These are phyloP conservation scores for Brenthis ino DNA, from an alignment of 2,888 invertebrate genomes.

Conservation along the genomic window DNA sequence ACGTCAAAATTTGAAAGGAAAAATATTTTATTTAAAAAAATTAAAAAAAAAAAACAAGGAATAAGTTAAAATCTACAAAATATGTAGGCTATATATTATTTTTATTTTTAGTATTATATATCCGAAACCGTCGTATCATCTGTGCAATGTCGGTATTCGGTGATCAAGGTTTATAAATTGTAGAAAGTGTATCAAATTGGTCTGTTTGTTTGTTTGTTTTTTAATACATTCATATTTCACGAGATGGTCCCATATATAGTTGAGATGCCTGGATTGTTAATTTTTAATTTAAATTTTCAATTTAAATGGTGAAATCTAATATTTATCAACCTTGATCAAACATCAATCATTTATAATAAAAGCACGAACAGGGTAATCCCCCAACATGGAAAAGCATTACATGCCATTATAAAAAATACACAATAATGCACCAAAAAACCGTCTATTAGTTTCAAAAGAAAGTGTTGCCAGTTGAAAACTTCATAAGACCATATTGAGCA, in stretches of 20 bases:
- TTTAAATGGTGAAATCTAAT: conserved; percentile 1
- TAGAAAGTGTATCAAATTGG: background rate
- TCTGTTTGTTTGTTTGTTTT: background rate
- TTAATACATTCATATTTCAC: background rate
- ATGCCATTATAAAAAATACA: conserved; percentile 57
- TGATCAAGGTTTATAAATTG: conserved; percentile 12
- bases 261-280: background rate
- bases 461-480: conserved; percentile 29
- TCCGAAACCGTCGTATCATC: conserved; percentile 26
- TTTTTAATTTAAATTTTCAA: background rate
- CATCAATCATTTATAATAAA: conserved; percentile 39
- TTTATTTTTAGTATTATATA: conserved; percentile 43
- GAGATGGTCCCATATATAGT: conserved; percentile 1
- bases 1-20: conserved; percentile 31
- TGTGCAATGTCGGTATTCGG: conserved; percentile 14
- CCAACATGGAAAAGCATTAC: conserved; percentile 66
- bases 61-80: conserved; percentile 52
- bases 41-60: conserved; percentile 33
- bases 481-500: conserved; percentile 21
- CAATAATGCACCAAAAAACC: conserved; percentile 54
- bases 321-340: conserved; percentile 24
- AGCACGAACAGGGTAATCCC: conserved; percentile 68
- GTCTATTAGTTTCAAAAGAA: conserved; percentile 36
- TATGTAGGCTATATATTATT: conserved; percentile 54
- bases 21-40: conserved; percentile 15